Conservation (phyloP, 1,140 invertebrate genomes). For the Drosophila kikkawai region DNA sequence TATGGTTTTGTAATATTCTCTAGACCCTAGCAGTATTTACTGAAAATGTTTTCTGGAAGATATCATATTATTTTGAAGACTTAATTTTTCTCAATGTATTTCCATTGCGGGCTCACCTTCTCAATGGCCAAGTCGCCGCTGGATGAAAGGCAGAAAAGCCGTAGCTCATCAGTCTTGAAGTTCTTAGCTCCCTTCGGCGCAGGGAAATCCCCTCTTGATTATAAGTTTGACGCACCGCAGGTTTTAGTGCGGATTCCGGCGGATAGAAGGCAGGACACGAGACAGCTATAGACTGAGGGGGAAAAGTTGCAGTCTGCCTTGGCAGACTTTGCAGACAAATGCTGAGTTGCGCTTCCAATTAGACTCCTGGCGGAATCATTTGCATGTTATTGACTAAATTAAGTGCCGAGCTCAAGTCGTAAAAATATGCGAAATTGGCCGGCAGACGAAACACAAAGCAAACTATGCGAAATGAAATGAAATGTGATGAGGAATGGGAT, state of each 20-base stretch:
- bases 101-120: conserved; percentile 3
- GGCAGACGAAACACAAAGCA: conserved; percentile 41
- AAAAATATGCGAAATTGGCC: conserved; percentile 59
- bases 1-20: neutral
- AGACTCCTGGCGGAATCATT: conserved; percentile 65
- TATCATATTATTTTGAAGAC: too few relatives aligned
- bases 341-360: conserved; percentile 72
- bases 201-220: conserved; percentile 59
- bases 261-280: conserved; percentile 13
- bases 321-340: conserved; percentile 30
- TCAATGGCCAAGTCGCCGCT: conserved; percentile 22
- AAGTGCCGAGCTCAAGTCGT: conserved; percentile 61
- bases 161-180: conserved; percentile 64
- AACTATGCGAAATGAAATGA: conserved; percentile 59
- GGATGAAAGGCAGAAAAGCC: conserved; percentile 65
- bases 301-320: conserved; percentile 46
- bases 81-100: conserved; percentile 15
- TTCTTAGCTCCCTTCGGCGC: conserved; percentile 5
- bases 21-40: neutral
- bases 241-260: conserved; percentile 54
- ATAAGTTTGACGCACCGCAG: conserved; percentile 59
- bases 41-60: neutral
- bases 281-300: neutral
- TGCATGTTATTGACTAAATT: conserved; percentile 83
- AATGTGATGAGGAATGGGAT: conserved; percentile 45